phyloP scores from a whole-genome alignment of 2,888 invertebrate species.

The Hermodice carunculata region DNA sequence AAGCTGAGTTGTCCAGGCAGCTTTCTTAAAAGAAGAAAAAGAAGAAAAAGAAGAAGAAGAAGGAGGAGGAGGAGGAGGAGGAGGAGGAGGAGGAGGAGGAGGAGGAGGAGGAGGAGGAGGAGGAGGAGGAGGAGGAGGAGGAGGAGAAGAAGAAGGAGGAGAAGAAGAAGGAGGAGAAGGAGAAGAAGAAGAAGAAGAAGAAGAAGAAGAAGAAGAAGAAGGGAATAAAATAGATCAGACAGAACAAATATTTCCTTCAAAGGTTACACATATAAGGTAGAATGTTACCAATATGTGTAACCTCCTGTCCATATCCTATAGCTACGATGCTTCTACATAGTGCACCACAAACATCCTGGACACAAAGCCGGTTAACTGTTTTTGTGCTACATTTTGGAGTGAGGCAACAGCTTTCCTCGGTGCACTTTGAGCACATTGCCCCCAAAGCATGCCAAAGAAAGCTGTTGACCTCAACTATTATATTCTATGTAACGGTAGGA shows the following conservation, averaged over 20 bases:
- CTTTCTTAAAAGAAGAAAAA: not conserved
- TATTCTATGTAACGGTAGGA: too few relatives aligned
- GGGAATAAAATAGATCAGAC: not conserved
- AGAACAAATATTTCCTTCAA: slow-evolving; percentile 3
- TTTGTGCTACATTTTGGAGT: too few relatives aligned
- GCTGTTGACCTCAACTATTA: too few relatives aligned
- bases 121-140: not conserved
- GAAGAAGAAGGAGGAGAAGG: slow-evolving; percentile 23
- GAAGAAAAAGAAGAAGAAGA: not conserved
- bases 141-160: not conserved
- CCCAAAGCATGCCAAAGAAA: too few relatives aligned
- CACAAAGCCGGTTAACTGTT: too few relatives aligned
- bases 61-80: not conserved
- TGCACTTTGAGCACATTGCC: too few relatives aligned
- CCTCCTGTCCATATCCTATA: too few relatives aligned
- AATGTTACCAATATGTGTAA: too few relatives aligned
- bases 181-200: slow-evolving; percentile 9
- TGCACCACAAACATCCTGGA: not conserved
- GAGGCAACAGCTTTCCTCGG: too few relatives aligned
- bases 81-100: slow-evolving; percentile 7
- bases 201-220: not conserved
- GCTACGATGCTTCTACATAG: too few relatives aligned
- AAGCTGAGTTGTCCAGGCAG: too few relatives aligned
- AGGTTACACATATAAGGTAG: too few relatives aligned
- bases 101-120: not conserved